Evolutionary conservation across 2,797 vertebrate genomes (phyloP), one percentile per base, ranked within the genome.

Genomic region (Lycodopsis pacificus): DNA sequence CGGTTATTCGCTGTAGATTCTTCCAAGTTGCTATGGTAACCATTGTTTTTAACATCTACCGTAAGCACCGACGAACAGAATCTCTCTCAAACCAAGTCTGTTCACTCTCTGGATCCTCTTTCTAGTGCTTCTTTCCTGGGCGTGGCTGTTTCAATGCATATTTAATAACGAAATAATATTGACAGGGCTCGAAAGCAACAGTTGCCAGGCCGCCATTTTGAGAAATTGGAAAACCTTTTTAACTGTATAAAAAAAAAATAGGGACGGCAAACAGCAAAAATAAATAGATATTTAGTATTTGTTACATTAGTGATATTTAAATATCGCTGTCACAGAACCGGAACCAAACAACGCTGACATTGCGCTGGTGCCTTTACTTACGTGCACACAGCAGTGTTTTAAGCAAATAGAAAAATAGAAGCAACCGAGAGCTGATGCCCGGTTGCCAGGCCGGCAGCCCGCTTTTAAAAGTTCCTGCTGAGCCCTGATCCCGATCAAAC

Each of bases 1-100:
- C 5, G 14, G 48, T 40, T 42, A 62, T 7, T 25, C 13, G 13
- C 12, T 42, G 32, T 19, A 49, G 27, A 65, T 40, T 19, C 5
- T 40, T 49, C 7, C 3, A 40, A 19, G 36, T 69, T 69, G 49
- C 58, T 69, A 65, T 51, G 30, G 49, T 58, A 53, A 71, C 56
- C 22, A 19, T 10, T 69, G 34, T 61, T 69, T 54, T 66, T 34
- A 59, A 48, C 48, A 67, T 57, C 49, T 48, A 32, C 48, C 49
- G 10, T n/a, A 57, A 71, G 20, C 25, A 27, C 54, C 25, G 58
- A 57, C 5, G 0, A 6, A 46, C n/a, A 67, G 14, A 6, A 65
- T 59, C 62, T 32, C 20, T 44, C 44, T 22, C 13, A 48, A 15
- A 57, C 54, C 36, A 40, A 20, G 20, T 49, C 13, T 44, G 17